Base-by-base conservation (phyloP, 1,140 invertebrate species). In the Myzus persicae region DNA sequence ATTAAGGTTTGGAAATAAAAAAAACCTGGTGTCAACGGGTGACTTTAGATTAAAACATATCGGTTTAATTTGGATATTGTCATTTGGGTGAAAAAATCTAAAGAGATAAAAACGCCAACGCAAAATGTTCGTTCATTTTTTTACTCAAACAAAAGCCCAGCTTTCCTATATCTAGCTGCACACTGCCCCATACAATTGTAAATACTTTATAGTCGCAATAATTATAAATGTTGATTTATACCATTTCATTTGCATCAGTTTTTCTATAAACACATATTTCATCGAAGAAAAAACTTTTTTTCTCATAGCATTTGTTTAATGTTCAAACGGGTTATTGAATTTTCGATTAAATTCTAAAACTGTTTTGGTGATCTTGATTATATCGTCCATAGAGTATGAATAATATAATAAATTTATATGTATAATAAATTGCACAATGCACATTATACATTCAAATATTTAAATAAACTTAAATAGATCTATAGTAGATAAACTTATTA, bases 31-130 rank as follows among this genome's bases (percentile, higher is more conserved):
- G 81, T 93, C 91, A 85, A 85, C 91, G 67, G 81, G 91, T 84
- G 46, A 93, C 91, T 93, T 93, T 51, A 84, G 46, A 84, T 81
- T 84, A 93, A 91, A 93, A 93, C 59, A 31, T 93, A 93, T 93
- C 76, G 91, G 91, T 93, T 93, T 93, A 85, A 93, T 93, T 93
- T 93, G 26, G 46, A 93, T 93, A 93, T 93, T 93, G 91, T 93
- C 46, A 24, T 92, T 82, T 40, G 48, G 24, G 36, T 40, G 31
- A 67, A 90, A 90, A 90, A 90, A 93, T 48, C 76, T 36, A 81
- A 84, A 82, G 44, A 92, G 91, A 93, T 93, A 85, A 93, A 93
- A 93, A 85, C 44, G 76, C 31, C 67, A 91, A 82, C 81, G 24
- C 44, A 92, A 92, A 92, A 92, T 54, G 91, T 48, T 90, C 54